Percentiles rank a stretch among this genome's conserved stretches.
phyloP scores from a whole-genome alignment of 2,797 vertebrate species.

The Forpus xanthops region DNA sequence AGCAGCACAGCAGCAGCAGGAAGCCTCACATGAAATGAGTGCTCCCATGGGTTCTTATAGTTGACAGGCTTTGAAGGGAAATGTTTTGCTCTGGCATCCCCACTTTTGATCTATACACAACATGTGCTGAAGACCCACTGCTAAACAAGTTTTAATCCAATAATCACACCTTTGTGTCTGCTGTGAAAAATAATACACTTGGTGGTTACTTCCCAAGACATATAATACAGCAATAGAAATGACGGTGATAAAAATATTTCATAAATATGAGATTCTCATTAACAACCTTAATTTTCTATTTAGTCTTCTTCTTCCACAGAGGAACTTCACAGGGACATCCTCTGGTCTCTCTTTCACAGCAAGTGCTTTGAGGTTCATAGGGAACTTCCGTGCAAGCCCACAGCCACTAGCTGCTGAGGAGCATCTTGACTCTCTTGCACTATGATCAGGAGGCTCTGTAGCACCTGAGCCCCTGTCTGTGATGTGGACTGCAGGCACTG shows the following conservation, averaged over 20 bases:
- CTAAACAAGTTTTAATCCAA: neutral
- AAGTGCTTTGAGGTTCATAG: neutral
- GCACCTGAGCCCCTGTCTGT: fast-evolving
- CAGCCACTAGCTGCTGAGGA: neutral
- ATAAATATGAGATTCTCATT: neutral
- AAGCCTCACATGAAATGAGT: neutral
- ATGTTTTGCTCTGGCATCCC: neutral
- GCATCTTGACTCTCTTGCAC: neutral
- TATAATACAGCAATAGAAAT: neutral
- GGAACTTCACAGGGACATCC: neutral
- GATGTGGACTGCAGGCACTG: neutral
- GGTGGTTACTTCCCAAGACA: neutral
- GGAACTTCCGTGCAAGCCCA: neutral
- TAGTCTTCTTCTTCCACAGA: neutral
- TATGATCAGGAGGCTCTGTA: neutral
- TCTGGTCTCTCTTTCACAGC: neutral
- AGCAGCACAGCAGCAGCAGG: neutral
- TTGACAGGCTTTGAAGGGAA: neutral
- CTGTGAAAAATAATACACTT: neutral
- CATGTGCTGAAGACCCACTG: neutral
- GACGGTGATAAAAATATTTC: neutral
- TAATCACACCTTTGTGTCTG: neutral
- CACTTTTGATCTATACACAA: neutral
- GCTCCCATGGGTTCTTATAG: neutral
- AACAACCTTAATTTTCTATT: neutral